Conservation (phyloP, 1,140 invertebrate species). For the Odontomachus brunneus region DNA sequence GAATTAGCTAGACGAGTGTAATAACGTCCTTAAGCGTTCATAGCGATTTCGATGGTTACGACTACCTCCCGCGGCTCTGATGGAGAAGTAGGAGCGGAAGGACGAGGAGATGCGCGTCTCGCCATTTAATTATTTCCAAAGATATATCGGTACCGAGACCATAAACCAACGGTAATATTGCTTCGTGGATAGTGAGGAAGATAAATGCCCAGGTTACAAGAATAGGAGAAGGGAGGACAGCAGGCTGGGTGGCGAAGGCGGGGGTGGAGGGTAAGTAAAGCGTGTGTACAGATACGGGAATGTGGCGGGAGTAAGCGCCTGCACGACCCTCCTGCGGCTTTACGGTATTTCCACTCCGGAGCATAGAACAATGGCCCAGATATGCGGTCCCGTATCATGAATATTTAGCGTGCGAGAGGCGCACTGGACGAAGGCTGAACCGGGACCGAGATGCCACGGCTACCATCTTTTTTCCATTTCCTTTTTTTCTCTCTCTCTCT, state of each 20-base stretch:
- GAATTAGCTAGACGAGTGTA: neutral
- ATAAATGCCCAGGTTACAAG: constrained; percentile 37
- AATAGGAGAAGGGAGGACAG: constrained; percentile 13
- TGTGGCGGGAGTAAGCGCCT: constrained; percentile 52
- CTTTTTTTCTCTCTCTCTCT: neutral
- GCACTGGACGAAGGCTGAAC: constrained; percentile 52
- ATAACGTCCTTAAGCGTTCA: neutral
- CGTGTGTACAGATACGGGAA: constrained; percentile 25
- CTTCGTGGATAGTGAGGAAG: constrained; percentile 32
- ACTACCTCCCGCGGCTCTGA: neutral
- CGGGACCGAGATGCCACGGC: constrained; percentile 42
- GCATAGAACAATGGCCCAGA: constrained; percentile 73
- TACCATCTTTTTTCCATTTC: neutral
- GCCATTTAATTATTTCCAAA: constrained; percentile 35
- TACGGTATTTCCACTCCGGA: constrained; percentile 65
- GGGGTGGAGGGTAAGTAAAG: constrained; percentile 49
- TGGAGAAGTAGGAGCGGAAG: too few species aligned
- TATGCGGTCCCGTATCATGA: constrained; percentile 76
- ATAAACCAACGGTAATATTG: constrained; percentile 42
- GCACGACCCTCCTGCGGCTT: constrained; percentile 58
- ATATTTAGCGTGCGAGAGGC: constrained; percentile 72
- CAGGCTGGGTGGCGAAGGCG: neutral
- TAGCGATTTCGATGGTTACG: constrained; percentile 18
- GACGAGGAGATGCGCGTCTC: neutral
- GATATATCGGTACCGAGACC: constrained; percentile 6